Base-by-base conservation (phyloP, 2,888 invertebrate species). In the Sphaeridia pumilis region DNA sequence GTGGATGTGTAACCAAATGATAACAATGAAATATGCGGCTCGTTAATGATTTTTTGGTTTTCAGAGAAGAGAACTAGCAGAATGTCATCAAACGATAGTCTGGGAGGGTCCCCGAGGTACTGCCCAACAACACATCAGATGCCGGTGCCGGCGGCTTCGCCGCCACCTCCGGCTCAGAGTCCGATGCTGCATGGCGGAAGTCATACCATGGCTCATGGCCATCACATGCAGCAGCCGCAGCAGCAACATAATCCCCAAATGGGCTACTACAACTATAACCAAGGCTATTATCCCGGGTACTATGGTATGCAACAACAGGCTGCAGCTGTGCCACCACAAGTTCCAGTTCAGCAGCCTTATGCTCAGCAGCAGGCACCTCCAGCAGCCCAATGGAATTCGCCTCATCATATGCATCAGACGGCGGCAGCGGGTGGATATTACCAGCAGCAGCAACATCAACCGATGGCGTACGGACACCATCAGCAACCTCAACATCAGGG, bases 121-220 rank as follows among this genome's bases (percentile, higher is more conserved):
- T 55, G 55, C 43, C 55, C 55, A 26, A 55, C 55, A 14, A 50
- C 55, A 20, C 38, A 38, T 38, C 38, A 35, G 17, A 48, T 48
- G 38, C 36, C 34, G 17, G 34, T 46, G 4, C 34, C 46, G 4
- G 31, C 46, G n/a, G 31, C 31, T 5, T 44, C 38, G n/a, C 48
- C 48, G 10, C 48, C 35, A 17, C 43, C 50, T 22, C 50, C 28
- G 14, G 43, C 50, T 22, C 49, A 25, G 5, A 49, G 38, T 36
- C 26, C 49, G 5, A 49, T 49, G 36, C 25, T 49, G 41, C 49
- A 49, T 20, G 34, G 28, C 21, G 17, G 38, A 2, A 28, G 49
- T 25, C 49, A 49, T 20, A 21, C 20, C 20, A 36, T 36, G 38
- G 26, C 25, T 5, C 49, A 49, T 27, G 49, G 49, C 10, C 50